Conservation (phyloP, 2,888 invertebrate species). For the Formica aserva region DNA sequence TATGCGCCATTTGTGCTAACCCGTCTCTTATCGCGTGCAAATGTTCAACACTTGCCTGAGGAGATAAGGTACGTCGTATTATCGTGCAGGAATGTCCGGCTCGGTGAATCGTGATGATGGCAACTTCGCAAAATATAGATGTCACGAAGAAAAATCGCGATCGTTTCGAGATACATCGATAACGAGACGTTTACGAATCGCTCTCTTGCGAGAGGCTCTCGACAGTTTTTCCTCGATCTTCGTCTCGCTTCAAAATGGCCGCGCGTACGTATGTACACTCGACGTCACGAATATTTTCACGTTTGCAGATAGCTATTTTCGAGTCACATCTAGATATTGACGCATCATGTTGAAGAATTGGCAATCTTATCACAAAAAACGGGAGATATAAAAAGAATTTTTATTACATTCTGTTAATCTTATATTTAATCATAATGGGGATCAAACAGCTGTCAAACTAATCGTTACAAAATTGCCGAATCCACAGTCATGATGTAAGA, state of each 20-base stretch:
- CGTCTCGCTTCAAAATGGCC: not conserved
- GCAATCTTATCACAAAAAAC: not conserved
- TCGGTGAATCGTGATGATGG: slow-evolving; percentile 25
- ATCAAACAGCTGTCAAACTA: not conserved
- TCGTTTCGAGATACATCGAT: not conserved
- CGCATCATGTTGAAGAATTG: not conserved
- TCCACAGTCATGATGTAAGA: not conserved
- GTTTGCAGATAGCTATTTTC: not conserved
- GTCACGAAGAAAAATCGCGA: slow-evolving; percentile 1
- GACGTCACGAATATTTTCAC: not conserved
- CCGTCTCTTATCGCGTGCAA: slow-evolving; percentile 68
- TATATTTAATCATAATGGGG: no score
- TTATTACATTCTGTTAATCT: not conserved
- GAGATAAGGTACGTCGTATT: slow-evolving; percentile 60
- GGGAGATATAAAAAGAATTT: not conserved
- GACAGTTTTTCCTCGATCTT: not conserved
- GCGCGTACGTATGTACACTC: not conserved
- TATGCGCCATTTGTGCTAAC: slow-evolving; percentile 69
- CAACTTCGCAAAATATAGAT: slow-evolving; percentile 1
- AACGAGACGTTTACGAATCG: slow-evolving; percentile 15
- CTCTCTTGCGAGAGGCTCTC: not conserved
- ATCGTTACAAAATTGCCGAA: not conserved
- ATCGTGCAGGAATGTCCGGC: not conserved
- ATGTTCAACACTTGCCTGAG: slow-evolving; percentile 64
- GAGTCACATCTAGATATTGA: not conserved